phyloP scores from a whole-genome alignment of 2,113 vertebrate species.

The Rhadina sibilatrix region DNA sequence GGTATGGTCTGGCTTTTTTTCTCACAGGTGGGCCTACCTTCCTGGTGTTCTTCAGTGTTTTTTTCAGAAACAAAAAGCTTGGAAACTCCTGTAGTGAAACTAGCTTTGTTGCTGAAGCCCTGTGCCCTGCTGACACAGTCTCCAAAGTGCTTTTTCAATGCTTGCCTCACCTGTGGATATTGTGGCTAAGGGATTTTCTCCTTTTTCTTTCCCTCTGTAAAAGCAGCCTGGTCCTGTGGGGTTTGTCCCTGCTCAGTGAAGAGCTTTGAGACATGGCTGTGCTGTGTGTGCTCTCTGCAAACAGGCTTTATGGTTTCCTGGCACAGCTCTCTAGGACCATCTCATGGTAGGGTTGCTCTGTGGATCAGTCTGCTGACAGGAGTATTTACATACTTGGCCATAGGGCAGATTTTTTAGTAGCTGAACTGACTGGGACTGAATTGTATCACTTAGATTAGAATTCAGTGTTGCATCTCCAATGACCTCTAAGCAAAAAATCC shows the following conservation, averaged over 20 bases:
- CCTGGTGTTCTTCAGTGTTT: not conserved
- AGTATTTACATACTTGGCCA: not conserved
- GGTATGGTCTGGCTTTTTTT: not conserved
- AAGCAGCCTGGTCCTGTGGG: not conserved
- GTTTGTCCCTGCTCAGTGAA: not conserved
- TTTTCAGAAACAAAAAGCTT: not conserved
- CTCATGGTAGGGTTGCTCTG: not conserved
- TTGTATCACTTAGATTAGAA: not conserved
- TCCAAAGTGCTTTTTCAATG: not conserved
- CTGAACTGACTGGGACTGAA: not conserved
- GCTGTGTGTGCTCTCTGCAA: not conserved
- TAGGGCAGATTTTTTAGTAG: not conserved
- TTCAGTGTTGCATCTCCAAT: not conserved
- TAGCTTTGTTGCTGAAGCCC: not conserved
- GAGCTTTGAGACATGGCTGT: not conserved
- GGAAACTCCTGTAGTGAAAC: not conserved
- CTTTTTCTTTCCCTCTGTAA: not conserved
- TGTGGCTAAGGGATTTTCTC: not conserved
- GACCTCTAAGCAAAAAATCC: not conserved
- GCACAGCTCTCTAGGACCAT: not conserved
- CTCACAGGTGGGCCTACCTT: not conserved
- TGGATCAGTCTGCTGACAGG: not conserved
- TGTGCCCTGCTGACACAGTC: not conserved
- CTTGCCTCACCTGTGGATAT: not conserved
- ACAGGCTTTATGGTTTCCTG: not conserved